Evolutionary conservation across 2,888 invertebrate genomes (phyloP).

Genomic region (Dorcus hopei): DNA sequence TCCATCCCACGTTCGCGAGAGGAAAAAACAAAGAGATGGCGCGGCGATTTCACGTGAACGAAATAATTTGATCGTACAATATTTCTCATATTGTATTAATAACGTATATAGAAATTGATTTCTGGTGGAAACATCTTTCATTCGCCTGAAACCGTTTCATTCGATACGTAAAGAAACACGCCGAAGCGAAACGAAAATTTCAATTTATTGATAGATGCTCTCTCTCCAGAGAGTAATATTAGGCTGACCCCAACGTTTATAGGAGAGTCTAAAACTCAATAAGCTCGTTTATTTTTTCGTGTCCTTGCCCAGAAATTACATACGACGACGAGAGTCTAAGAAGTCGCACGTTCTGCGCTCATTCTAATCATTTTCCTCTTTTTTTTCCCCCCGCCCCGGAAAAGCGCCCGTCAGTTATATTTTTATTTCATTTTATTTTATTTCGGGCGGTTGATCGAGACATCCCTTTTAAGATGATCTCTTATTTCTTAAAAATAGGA

Average conservation of each 20-base stretch:
- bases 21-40: too few species aligned
- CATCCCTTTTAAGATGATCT: background rate
- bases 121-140: too few species aligned
- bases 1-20: too few species aligned
- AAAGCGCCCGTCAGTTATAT: background rate
- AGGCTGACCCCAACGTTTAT: slow-evolving; percentile 24
- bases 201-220: slow-evolving; percentile 25
- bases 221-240: slow-evolving; percentile 22
- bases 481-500: background rate
- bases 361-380: background rate
- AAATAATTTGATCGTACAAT: too few species aligned
- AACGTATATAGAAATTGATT: too few species aligned
- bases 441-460: background rate
- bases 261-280: slow-evolving; percentile 24
- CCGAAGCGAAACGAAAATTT: slow-evolving; percentile 18
- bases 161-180: too few species aligned
- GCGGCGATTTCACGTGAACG: too few species aligned
- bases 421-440: background rate
- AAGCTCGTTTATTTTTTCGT: slow-evolving; percentile 9
- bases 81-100: too few species aligned
- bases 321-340: background rate
- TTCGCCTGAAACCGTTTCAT: too few species aligned
- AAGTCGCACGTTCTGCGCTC: background rate
- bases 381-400: background rate
- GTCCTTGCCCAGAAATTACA: slow-evolving; percentile 8